Evolutionary conservation across 92 coral and sea anemone species (phyloP), one percentile per base, ranked within the genome.

Genomic region (Muricea muricata): DNA sequence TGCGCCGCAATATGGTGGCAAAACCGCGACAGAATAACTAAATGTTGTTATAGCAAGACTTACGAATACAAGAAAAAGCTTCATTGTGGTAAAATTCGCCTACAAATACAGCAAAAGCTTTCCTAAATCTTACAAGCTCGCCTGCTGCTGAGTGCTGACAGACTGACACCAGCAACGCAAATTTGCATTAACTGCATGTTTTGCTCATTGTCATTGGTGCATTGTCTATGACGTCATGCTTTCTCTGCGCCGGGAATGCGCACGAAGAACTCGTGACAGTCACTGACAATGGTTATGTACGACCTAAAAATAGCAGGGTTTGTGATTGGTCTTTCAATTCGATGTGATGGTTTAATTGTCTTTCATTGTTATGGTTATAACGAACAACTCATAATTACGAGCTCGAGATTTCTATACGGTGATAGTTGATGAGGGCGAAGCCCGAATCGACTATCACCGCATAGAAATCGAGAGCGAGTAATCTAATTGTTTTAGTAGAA

Each of bases 21-120:
- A 32, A 41, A 37, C 83, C 5, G 70, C 83, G 11, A 35, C 71
- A 57, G 48, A 78, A 33, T n/a, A 11, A 56, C 34, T 56, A 7
- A 33, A 78, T 24, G 71, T 56, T 29, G 61, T 39, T 10, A 78
- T 14, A 32, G 83, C 71, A 39, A 78, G 52, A 56, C 30, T 28
- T 18, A 78, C 15, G 40, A 57, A 55, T 23, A 35, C 39, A 31
- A 31, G 68, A 55, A 47, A 74, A 24, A 74, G 32, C 24, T 70
- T 70, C 76, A 70, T 70, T 37, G 48, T 70, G 29, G 26, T 24
- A 23, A 70, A 42, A 74, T 20, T 14, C 3, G 48, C 63, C 35
- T 21, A 21, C 12, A 47, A 74, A 10, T 39, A 21, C 24, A 17
- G 39, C 50, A 15, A 12, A 21, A 10, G 1, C 29, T 37, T 61